Evolutionary conservation across 2,888 invertebrate species (phyloP), one percentile per base, ranked within the genome.

Genomic region (Calephelis perditalis): DNA sequence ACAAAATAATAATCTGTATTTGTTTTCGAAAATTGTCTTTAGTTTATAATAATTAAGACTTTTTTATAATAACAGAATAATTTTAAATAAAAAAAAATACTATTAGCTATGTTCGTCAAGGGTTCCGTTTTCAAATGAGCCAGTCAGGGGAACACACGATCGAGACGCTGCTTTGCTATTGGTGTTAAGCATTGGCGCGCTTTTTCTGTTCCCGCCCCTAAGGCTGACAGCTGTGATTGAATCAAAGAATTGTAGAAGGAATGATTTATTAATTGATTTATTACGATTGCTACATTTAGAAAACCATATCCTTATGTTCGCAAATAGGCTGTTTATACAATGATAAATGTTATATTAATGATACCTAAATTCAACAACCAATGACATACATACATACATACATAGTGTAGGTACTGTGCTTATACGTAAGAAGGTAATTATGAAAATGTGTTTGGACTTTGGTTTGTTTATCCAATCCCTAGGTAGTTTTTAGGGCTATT

Each of bases 161-260:
- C 68, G 67, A 71, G 68, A 69, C 70, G 77, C 74, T 69, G 73
- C 75, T 67, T 73, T 79, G 85, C 86, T 67, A 88, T 89, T 90
- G 90, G 89, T 79, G 82, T 85, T 85, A 73, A 81, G 81, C 76
- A 84, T 87, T 87, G 79, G 82, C 87, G 88, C 87, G 86, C 82
- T 84, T 88, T 86, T 85, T 82, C 75, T 69, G 86, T 81, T 72
- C 81, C 86, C 89, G 88, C 89, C 88, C 89, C 82, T 77, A 74
- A 70, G 66, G 70, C 79, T 84, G 84, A 85, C 89, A 87, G 88
- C 82, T 84, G 84, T 85, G 86, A 87, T 85, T 86, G 85, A 87
- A 86, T 84, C 81, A 80, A 74, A 35, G 52, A 35, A 36, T 35
- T 35, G 11, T 54, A 3, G 36, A 52, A 54, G 36, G 82, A 84